Base-by-base conservation (phyloP, 2,797 vertebrate genomes). In the Echeneis naucrates region DNA sequence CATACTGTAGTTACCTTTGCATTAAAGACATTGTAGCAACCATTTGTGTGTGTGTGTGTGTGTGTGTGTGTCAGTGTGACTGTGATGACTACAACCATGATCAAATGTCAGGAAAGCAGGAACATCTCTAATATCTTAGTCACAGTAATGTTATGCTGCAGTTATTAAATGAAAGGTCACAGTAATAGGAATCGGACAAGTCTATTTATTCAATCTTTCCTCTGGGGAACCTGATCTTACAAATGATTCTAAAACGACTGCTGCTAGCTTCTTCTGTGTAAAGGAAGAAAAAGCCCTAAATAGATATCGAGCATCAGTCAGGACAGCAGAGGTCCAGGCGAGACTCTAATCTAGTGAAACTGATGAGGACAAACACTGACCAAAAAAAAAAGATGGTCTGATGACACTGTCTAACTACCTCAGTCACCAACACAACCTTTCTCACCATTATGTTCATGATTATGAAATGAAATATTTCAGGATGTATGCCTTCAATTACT, bases 151-250 rank as follows among this genome's bases (percentile, higher is more conserved):
- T 51, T 32, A 21, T 37, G 67, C 27, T 59, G 24, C 48, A 42
- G 7, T 42, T 32, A 77, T 54, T n/a, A 33, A 12, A 5, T 68
- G 59, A 88, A 87, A 87, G 88, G 80, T 89, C 86, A 86, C 67
- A 85, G 60, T 73, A 77, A 78, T 61, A 75, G 77, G 62, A 66
- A 76, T 72, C 52, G 37, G n/a, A 66, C 23, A 2, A 16, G 38
- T n/a, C 59, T 58, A 19, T 68, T 73, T 64, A 63, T 65, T 69
- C 56, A 71, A 52, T 72, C 19, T 14, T 45, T 77, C 74, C 42
- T 17, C 24, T 54, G 47, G 74, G 61, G 83, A 79, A 78, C 23
- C 27, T 52, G 30, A 85, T 71, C 72, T 82, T 30, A 53, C n/a
- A 44, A 63, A 77, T 27, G 48, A 76, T 60, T 77, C 50, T 67